Evolutionary conservation across 2,797 vertebrate species (phyloP).

Genomic region (Todus mexicanus): DNA sequence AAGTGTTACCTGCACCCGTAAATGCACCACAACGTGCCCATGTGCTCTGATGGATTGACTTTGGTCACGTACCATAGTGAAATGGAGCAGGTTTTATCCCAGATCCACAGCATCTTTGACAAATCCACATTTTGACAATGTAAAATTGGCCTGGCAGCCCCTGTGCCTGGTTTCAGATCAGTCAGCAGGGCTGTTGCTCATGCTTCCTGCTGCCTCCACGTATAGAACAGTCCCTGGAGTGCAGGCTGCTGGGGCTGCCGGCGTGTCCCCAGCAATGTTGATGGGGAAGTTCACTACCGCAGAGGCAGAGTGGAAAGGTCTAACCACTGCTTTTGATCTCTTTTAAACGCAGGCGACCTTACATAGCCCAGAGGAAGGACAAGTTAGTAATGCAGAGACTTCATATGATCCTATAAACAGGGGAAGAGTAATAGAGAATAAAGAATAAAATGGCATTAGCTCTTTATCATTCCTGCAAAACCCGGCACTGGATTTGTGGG

Average conservation of each 20-base stretch:
- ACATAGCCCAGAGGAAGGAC: not conserved
- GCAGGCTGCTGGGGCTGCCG: fast-evolving
- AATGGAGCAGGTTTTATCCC: not conserved
- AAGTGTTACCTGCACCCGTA: not conserved
- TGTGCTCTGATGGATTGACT: not conserved
- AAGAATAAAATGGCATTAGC: not conserved
- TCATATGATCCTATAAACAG: not conserved
- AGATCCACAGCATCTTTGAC: not conserved
- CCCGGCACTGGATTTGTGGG: not conserved
- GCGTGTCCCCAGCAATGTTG: fast-evolving
- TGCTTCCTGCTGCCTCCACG: not conserved
- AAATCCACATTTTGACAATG: not conserved
- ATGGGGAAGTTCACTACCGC: not conserved
- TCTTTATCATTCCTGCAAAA: not conserved
- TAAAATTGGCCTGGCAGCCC: not conserved
- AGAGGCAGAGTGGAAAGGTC: not conserved
- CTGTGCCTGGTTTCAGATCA: not conserved
- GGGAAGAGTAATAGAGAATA: not conserved
- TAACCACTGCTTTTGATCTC: not conserved
- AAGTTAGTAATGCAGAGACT: not conserved
- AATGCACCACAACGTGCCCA: not conserved
- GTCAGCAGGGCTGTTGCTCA: not conserved
- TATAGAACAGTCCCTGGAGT: not conserved
- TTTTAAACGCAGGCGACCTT: not conserved
- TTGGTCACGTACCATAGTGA: not conserved